These are phyloP conservation scores for Drosophila mulleri DNA, from an alignment of 2,888 invertebrate genomes.

Conservation along the genomic window DNA sequence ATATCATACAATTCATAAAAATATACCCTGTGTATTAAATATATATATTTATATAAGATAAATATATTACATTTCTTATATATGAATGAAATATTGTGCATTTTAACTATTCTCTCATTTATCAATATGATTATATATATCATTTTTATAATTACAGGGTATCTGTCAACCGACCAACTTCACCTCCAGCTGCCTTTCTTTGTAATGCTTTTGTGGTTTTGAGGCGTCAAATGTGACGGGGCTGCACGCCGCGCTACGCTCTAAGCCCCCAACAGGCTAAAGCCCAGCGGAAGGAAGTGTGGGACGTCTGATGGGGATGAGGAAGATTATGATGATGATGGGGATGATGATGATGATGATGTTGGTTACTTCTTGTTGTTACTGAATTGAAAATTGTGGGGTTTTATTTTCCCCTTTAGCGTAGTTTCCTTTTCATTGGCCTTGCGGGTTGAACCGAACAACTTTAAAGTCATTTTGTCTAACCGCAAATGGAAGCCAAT, in stretches of 20 bases:
- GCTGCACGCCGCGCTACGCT: conserved; percentile 17
- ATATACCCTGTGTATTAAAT: not conserved
- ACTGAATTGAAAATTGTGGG: conserved; percentile 35
- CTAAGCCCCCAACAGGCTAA: conserved; percentile 20
- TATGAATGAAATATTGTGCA: not conserved
- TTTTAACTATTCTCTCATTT: not conserved
- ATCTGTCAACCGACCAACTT: not conserved
- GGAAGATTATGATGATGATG: conserved; percentile 45
- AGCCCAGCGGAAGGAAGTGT: conserved; percentile 62
- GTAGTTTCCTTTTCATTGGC: conserved; percentile 29
- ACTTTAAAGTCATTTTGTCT: conserved; percentile 10
- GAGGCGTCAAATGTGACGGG: conserved; percentile 65
- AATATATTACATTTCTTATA: not conserved
- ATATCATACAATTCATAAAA: not conserved
- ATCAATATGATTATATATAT: too few relatives aligned
- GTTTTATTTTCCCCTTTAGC: conserved; percentile 7
- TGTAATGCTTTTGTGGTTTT: conserved; percentile 46
- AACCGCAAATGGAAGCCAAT: conserved; percentile 2
- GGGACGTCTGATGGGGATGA: conserved; percentile 52
- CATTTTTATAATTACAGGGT: conserved; percentile 14
- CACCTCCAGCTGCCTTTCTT: not conserved
- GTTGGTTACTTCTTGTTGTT: conserved; percentile 27
- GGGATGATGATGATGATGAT: not conserved
- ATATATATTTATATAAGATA: not conserved
- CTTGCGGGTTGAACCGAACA: conserved; percentile 29